These are phyloP conservation scores for Phaethornis superciliosus DNA, from an alignment of 2,113 vertebrate species.

Conservation along the genomic window DNA sequence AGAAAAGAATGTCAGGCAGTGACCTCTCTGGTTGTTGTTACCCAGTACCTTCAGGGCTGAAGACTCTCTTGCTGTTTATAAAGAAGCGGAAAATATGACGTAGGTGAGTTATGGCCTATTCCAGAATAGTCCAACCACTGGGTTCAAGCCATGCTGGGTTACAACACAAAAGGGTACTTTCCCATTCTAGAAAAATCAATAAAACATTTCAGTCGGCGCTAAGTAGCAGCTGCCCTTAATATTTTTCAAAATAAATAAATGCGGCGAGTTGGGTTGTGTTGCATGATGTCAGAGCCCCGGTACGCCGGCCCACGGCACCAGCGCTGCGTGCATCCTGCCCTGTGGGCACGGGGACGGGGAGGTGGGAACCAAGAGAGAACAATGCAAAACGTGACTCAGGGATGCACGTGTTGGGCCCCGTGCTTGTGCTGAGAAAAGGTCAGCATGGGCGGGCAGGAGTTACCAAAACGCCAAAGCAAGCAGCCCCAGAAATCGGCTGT, in stretches of 20 bases:
- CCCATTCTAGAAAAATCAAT: neutral
- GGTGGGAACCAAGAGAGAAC: neutral
- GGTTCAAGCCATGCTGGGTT: neutral
- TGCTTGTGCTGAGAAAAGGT: neutral
- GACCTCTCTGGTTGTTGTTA: neutral
- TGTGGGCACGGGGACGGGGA: neutral
- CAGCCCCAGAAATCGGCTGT: neutral
- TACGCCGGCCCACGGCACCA: neutral
- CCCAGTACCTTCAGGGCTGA: neutral
- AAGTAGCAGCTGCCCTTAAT: slow-evolving; percentile 21
- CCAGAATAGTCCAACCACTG: neutral
- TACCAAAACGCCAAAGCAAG: neutral
- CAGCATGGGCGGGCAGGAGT: neutral
- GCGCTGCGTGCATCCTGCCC: neutral
- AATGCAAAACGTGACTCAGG: neutral
- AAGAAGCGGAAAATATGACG: neutral
- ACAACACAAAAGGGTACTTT: neutral
- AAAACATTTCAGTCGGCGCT: neutral
- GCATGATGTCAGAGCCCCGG: neutral
- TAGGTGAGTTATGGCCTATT: neutral
- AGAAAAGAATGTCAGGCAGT: neutral
- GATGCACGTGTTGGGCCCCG: neutral
- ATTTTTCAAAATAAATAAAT: slow-evolving; percentile 3
- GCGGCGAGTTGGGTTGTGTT: neutral
- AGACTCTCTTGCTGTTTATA: neutral